A percentile compares a stretch with the other conserved stretches of the same genome.
These are phyloP conservation scores for Muscidifurax raptorellus DNA, from an alignment of 1,140 invertebrate species.

Conservation along the genomic window DNA sequence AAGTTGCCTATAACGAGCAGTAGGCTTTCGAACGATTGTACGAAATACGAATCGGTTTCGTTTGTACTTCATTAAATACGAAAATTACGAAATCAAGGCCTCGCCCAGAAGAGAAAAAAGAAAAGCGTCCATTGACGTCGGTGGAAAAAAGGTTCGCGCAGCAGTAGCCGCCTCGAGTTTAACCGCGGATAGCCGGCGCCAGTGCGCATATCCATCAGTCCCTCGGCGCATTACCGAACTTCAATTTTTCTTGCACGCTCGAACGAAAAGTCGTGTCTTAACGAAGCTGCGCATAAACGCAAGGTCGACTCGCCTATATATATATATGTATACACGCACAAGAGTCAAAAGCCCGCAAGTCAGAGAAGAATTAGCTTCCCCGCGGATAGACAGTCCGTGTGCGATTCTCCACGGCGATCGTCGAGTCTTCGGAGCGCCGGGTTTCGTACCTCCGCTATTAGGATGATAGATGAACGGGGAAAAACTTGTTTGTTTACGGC, in stretches of 20 bases:
- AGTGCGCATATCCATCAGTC: neutral
- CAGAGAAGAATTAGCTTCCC: neutral
- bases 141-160: no score
- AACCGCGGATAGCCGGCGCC: no score
- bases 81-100: no score
- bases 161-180: no score
- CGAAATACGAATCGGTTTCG: no score
- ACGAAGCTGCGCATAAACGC: conserved; percentile 6
- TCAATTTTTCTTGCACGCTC: conserved; percentile 22
- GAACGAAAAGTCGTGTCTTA: neutral
- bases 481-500: conserved; percentile 61
- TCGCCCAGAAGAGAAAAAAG: no score
- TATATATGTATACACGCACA: no score
- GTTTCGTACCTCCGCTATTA: conserved; percentile 62
- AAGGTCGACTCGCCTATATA: neutral
- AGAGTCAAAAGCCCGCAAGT: conserved; percentile 1
- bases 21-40: no score
- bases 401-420: conserved; percentile 42
- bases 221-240: conserved; percentile 6
- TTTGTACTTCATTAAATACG: no score
- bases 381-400: neutral
- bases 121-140: no score
- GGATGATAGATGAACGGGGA: conserved; percentile 62
- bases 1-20: no score
- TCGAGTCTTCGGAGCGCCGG: conserved; percentile 51